phyloP scores from a whole-genome alignment of 2,888 invertebrate species.

The Pristionchus arcanus region DNA sequence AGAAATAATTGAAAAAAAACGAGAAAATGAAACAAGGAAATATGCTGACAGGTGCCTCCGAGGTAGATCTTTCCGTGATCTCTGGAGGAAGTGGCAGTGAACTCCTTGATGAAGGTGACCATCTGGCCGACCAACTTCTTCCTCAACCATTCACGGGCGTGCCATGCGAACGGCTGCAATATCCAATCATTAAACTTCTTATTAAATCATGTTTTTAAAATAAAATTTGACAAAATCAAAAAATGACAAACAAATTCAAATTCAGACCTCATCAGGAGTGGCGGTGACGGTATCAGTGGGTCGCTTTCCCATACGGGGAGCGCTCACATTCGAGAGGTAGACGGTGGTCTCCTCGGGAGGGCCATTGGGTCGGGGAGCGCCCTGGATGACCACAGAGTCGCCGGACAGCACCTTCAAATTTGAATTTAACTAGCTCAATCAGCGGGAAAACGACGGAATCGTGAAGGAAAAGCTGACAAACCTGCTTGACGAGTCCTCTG shows the following conservation, averaged over 20 bases:
- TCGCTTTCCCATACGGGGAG: slow-evolving; percentile 91
- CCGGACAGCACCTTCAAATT: slow-evolving; percentile 91
- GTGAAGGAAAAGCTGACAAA: neutral
- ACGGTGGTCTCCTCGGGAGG: slow-evolving; percentile 92
- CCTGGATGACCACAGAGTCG: slow-evolving; percentile 94
- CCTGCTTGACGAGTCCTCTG: slow-evolving; percentile 68
- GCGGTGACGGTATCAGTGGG: slow-evolving; percentile 82
- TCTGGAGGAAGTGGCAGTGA: slow-evolving; percentile 88
- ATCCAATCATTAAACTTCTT: neutral
- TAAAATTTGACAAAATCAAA: neutral
- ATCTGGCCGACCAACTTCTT: slow-evolving; percentile 89
- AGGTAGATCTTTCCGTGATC: slow-evolving; percentile 86
- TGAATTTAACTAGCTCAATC: neutral
- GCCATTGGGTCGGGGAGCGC: slow-evolving; percentile 85
- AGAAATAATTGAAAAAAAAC: neutral
- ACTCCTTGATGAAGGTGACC: slow-evolving; percentile 89
- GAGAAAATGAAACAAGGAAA: neutral
- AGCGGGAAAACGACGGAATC: neutral
- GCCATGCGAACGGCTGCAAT: slow-evolving; percentile 93
- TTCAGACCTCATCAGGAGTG: slow-evolving; percentile 72
- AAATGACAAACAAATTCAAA: neutral
- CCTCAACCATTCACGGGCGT: slow-evolving; percentile 94
- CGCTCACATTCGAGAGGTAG: slow-evolving; percentile 91
- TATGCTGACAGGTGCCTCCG: slow-evolving; percentile 70
- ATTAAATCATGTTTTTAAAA: neutral